phyloP scores from a whole-genome alignment of 2,888 invertebrate genomes.

The Clostera curtula region DNA sequence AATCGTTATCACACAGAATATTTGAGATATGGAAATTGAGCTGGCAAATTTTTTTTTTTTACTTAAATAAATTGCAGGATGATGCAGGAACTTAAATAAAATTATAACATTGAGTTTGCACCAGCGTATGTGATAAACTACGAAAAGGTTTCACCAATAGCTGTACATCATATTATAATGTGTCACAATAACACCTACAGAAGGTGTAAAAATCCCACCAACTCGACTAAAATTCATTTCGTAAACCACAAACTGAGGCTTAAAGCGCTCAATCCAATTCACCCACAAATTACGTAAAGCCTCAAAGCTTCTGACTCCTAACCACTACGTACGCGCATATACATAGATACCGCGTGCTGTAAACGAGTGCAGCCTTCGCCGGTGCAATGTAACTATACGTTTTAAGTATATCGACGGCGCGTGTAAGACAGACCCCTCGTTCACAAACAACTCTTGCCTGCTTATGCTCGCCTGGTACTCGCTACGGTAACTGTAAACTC shows the following conservation, averaged over 20 bases:
- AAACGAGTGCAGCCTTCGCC: conserved; percentile 57
- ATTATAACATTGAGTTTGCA: no score
- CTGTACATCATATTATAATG: conserved; percentile 2
- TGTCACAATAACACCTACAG: conserved; percentile 1
- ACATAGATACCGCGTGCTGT: conserved; percentile 38
- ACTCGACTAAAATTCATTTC: conserved; percentile 30
- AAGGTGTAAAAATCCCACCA: conserved; percentile 11
- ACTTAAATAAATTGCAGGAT: no score
- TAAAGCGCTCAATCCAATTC: conserved; percentile 52
- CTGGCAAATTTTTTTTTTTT: no score
- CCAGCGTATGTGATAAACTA: background rate
- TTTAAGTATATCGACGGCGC: conserved; percentile 30
- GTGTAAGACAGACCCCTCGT: conserved; percentile 51
- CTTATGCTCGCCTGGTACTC: conserved; percentile 50
- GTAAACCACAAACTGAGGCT: conserved; percentile 32
- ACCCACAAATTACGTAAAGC: conserved; percentile 63
- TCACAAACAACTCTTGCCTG: conserved; percentile 21
- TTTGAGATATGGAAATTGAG: no score
- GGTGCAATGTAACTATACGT: conserved; percentile 55
- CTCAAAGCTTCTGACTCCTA: conserved; percentile 52
- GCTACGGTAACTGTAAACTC: conserved; percentile 30
- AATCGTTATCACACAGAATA: no score
- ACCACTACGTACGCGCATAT: conserved; percentile 32
- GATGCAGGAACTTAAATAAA: no score
- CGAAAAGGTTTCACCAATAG: conserved; percentile 2